phyloP scores from a whole-genome alignment of 1,140 invertebrate genomes.

The Bombus huntii region DNA sequence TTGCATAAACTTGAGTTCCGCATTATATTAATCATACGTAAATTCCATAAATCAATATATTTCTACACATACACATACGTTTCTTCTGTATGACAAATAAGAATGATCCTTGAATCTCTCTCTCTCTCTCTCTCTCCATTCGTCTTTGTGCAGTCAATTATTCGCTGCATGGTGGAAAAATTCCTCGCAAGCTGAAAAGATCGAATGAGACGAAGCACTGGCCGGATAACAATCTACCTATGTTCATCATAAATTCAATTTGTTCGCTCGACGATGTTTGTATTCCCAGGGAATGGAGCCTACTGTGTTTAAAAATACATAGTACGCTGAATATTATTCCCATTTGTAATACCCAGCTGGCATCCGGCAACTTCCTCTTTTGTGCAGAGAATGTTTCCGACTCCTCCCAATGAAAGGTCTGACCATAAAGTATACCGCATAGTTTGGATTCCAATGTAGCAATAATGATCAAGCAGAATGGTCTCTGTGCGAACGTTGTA shows the following conservation, averaged over 20 bases:
- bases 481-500: constrained; percentile 62
- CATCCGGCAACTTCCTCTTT: constrained; percentile 17
- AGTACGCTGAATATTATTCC: background rate
- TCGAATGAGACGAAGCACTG: background rate
- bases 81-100: too few relatives aligned
- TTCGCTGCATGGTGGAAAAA: background rate
- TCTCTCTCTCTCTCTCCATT: background rate
- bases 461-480: constrained; percentile 60
- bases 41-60: too few relatives aligned
- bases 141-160: background rate
- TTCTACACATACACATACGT: too few relatives aligned
- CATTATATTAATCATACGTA: too few relatives aligned
- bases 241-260: constrained; percentile 8
- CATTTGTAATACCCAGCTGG: background rate
- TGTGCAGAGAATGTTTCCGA: constrained; percentile 30
- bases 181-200: background rate
- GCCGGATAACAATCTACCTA: background rate
- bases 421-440: background rate
- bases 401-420: background rate
- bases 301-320: background rate
- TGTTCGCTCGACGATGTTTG: background rate
- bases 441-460: constrained; percentile 30
- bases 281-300: background rate
- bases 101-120: background rate
- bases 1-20: too few relatives aligned